Evolutionary conservation across 1,140 invertebrate genomes (phyloP).

Genomic region (Drosophila funebris): DNA sequence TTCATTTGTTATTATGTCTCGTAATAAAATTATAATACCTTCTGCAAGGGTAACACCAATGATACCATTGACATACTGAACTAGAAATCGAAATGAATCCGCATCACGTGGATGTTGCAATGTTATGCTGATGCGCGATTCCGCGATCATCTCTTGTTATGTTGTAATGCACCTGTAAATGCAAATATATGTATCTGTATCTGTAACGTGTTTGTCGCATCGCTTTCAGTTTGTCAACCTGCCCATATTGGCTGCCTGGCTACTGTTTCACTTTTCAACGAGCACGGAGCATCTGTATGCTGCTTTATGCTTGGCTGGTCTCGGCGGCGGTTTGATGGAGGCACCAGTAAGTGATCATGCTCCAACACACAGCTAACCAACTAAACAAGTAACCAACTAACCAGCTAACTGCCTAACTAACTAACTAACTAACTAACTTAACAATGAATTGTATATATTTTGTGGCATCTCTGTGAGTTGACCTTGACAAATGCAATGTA

Average conservation of each 20-base stretch:
- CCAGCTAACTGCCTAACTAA: constrained; percentile 16
- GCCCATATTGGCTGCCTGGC: constrained; percentile 89
- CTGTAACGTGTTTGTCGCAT: background rate
- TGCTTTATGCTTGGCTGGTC: constrained; percentile 88
- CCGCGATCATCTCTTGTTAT: constrained; percentile 36
- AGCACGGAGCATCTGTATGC: constrained; percentile 87
- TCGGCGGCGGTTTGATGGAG: constrained; percentile 90
- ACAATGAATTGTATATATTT: constrained; percentile 12
- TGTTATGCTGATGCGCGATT: constrained; percentile 42
- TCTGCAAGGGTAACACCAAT: background rate
- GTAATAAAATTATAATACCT: too few species aligned
- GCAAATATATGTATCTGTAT: background rate
- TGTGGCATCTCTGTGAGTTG: constrained; percentile 3
- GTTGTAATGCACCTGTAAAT: background rate
- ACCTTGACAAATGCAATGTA: constrained; percentile 23
- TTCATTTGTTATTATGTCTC: too few species aligned
- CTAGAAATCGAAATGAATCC: constrained; percentile 37
- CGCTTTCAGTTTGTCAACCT: constrained; percentile 85
- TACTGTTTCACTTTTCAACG: constrained; percentile 88
- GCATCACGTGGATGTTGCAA: constrained; percentile 33
- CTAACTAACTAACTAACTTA: constrained; percentile 14
- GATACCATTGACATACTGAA: constrained; percentile 65
- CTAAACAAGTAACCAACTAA: constrained; percentile 12
- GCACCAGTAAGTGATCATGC: constrained; percentile 87
- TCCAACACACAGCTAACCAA: constrained; percentile 21